Percentiles rank a stretch among this genome's conserved stretches.
phyloP scores from a whole-genome alignment of 2,888 invertebrate species.

The Gandaritis pyraliata region DNA sequence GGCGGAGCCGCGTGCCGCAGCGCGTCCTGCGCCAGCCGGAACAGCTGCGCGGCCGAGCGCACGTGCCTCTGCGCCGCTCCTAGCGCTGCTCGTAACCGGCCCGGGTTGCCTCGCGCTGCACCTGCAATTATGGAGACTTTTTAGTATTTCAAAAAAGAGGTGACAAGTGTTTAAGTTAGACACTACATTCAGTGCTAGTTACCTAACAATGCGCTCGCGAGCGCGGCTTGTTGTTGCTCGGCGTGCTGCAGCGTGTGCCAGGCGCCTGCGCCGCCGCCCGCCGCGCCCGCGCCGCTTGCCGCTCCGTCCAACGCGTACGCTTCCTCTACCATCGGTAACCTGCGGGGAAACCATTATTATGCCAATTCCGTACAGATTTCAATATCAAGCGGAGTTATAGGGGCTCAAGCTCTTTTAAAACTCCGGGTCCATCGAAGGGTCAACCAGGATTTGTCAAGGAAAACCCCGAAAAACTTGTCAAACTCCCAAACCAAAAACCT shows the following conservation, averaged over 20 bases:
- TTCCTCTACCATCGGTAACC: slow-evolving; percentile 89
- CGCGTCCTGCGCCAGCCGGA: slow-evolving; percentile 93
- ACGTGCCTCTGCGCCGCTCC: slow-evolving; percentile 92
- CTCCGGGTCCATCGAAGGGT: too few relatives aligned
- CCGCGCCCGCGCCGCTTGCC: slow-evolving; percentile 68
- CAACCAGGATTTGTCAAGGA: too few relatives aligned
- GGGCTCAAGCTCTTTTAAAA: too few relatives aligned
- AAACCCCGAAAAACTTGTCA: too few relatives aligned
- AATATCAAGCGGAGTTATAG: too few relatives aligned
- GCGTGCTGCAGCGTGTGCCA: slow-evolving; percentile 93
- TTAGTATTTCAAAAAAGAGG: too few relatives aligned
- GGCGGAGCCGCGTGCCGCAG: slow-evolving; percentile 91
- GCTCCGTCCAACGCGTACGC: slow-evolving; percentile 72
- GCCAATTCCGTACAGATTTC: too few relatives aligned
- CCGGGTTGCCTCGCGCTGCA: slow-evolving; percentile 86
- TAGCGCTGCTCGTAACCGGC: slow-evolving; percentile 88
- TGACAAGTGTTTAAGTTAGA: background rate
- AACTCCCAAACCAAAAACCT: too few relatives aligned
- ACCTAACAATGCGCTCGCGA: slow-evolving; percentile 90
- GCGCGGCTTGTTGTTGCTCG: slow-evolving; percentile 91
- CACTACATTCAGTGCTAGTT: too few relatives aligned
- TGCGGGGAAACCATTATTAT: slow-evolving; percentile 49
- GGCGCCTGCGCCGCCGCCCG: slow-evolving; percentile 85
- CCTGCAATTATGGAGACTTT: slow-evolving; percentile 50
- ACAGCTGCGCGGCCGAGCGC: slow-evolving; percentile 92